phyloP scores from a whole-genome alignment of 2,797 vertebrate species.

The Mormyrus proboscirostris region DNA sequence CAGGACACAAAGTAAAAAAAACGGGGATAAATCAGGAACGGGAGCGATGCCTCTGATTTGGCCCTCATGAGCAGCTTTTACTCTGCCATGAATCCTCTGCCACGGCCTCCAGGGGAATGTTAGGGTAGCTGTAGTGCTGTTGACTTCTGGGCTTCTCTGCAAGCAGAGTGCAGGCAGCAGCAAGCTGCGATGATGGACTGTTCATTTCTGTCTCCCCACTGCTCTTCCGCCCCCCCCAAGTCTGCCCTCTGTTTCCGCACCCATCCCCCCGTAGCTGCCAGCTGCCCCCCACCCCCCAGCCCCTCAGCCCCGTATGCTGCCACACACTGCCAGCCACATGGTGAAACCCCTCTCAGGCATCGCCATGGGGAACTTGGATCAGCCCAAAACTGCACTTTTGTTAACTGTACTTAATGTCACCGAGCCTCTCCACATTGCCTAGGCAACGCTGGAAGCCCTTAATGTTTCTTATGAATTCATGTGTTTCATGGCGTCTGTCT shows the following conservation, averaged over 20 bases:
- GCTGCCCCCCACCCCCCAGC: no score
- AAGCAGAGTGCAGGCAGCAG: not conserved
- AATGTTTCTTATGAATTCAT: constrained; percentile 35
- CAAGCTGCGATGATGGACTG: constrained; percentile 1
- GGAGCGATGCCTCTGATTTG: not conserved
- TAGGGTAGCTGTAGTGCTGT: not conserved
- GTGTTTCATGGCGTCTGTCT: constrained; percentile 23
- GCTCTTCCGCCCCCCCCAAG: not conserved
- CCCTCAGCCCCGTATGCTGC: constrained; percentile 7
- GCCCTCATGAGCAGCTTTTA: not conserved
- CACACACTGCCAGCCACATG: constrained; percentile 19
- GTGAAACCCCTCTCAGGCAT: not conserved
- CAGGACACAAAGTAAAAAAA: not conserved
- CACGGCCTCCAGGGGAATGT: not conserved
- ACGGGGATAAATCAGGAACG: not conserved
- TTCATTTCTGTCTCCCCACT: not conserved
- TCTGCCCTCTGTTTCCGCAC: not conserved
- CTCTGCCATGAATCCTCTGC: not conserved
- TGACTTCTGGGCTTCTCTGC: not conserved
- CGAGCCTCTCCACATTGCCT: constrained; percentile 22
- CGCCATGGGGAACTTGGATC: constrained; percentile 12
- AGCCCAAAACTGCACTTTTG: constrained; percentile 42
- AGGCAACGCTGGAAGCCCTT: constrained; percentile 24
- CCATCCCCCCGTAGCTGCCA: not conserved
- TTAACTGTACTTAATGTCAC: constrained; percentile 31